Conservation (phyloP, 35 echinoderm and acorn worm species). For the Anneissia japonica region DNA sequence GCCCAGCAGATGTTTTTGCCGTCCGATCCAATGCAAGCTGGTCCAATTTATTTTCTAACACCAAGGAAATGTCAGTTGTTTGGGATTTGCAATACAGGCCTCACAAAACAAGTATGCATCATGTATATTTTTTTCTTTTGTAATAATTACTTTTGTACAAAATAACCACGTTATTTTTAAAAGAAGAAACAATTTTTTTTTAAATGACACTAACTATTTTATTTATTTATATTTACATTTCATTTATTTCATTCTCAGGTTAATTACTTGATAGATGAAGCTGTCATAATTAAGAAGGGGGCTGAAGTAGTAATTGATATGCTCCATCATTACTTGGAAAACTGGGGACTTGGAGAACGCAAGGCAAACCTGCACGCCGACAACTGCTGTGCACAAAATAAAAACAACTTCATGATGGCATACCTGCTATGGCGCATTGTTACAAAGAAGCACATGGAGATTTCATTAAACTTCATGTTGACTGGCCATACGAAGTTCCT, state of each 20-base stretch:
- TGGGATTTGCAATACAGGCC: constrained; percentile 18
- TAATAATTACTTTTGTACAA: too few species aligned
- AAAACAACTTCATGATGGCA: constrained; percentile 44
- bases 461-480: constrained; percentile 23
- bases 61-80: constrained; percentile 57
- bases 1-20: constrained; percentile 43
- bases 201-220: too few species aligned
- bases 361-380: constrained; percentile 26
- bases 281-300: constrained; percentile 6
- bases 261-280: constrained; percentile 52
- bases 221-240: too few species aligned
- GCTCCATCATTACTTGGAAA: constrained; percentile 23
- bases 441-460: neutral
- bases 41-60: constrained; percentile 51
- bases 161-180: too few species aligned
- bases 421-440: constrained; percentile 23
- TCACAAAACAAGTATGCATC: constrained; percentile 31
- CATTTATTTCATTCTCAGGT: too few species aligned
- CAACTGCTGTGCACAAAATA: constrained; percentile 54
- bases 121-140: too few species aligned
- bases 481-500: constrained; percentile 52
- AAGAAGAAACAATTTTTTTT: too few species aligned
- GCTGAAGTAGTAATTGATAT: neutral
- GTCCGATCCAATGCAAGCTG: constrained; percentile 44
- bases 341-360: constrained; percentile 27